Base-by-base conservation (phyloP, 2,888 invertebrate genomes). In the Agriopis marginaria region DNA sequence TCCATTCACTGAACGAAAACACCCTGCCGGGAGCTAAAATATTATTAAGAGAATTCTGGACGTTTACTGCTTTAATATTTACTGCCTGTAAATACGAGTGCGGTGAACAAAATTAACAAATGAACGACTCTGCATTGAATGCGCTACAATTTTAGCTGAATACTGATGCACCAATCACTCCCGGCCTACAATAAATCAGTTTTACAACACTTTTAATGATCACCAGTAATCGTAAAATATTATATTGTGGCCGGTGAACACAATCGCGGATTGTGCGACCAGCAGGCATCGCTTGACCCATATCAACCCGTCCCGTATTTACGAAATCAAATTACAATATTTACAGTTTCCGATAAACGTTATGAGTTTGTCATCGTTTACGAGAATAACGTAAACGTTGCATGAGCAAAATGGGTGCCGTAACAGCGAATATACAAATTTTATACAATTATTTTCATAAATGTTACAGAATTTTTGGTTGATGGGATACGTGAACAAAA, bases 141-240 rank as follows among this genome's bases (percentile, higher is more conserved):
- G 76, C 77, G 79, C 81, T 83, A 88, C 88, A 89, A 88, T 88
- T 90, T 91, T 86, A 89, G 88, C 86, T 75, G 76, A 86, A 86
- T 84, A 86, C 83, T 82, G 85, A 86, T 77, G 84, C 82, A 77
- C 81, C 82, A 86, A 90, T 90, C 88, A 88, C 84, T 88, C 82
- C 76, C 80, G 80, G 77, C 73, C 75, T 63, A 79, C 75, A 80
- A 81, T 93, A 93, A 93, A 93, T 93, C 93, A 94, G 85, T 86
- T 91, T 92, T 90, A 90, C 89, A 86, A 83, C 86, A 83, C 82
- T 89, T 91, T 92, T 93, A 91, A 93, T 90, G 89, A 86, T 84
- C 83, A 76, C 72, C 84, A 82, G 86, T 91, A 88, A 92, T 75
- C 71, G 74, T 84, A 77, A 81, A 77, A 84, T 80, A 87, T 89